Base-by-base conservation (phyloP, 2,113 vertebrate genomes). In the Lampris incognitus region DNA sequence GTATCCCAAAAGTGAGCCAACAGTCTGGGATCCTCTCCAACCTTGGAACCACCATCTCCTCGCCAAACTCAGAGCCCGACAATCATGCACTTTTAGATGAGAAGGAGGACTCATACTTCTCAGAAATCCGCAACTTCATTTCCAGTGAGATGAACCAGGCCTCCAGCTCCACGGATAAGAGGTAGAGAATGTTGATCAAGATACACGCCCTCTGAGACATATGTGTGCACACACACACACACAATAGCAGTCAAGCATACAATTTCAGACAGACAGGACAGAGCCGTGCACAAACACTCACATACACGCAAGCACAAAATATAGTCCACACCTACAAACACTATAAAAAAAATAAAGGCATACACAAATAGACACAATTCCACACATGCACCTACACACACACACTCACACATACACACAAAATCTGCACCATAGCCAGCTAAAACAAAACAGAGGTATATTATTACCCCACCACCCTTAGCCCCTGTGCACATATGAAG, bases 81-180 rank as follows among this genome's bases (percentile, higher is more conserved):
- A 96, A 97, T 96, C 98, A 98, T 89, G 97, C 98, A 97, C 97
- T 98, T 97, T 97, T 99, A 96, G 98, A 99, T 0, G 98, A 99
- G 93, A 99, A 99, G 91, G 98, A 99, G 84, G 98, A 98, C 88
- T 97, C 98, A 0, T 99, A 99, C 91, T 99, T 99, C 95, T 99
- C 98, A 0, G 98, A 99, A 94, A 99, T 99, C 93, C 95, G 98
- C 84, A 99, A 99, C 92, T 99, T 99, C 91, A 99, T 99, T 89
- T 98, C 97, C 87, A 99, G 95, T 13, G 98, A 99, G 91, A 93
- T 97, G 94, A 97, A 93, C 89, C 97, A 97, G 92, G 94, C 96
- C 0, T 93, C 97, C 1, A 86, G 95, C 87, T 95, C 97, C 80
- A 94, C 95, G 10, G 97, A 98, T 88, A 97, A 97, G 92, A 96